Conservation (phyloP, 2,113 vertebrate genomes). For the Platichthys flesus region DNA sequence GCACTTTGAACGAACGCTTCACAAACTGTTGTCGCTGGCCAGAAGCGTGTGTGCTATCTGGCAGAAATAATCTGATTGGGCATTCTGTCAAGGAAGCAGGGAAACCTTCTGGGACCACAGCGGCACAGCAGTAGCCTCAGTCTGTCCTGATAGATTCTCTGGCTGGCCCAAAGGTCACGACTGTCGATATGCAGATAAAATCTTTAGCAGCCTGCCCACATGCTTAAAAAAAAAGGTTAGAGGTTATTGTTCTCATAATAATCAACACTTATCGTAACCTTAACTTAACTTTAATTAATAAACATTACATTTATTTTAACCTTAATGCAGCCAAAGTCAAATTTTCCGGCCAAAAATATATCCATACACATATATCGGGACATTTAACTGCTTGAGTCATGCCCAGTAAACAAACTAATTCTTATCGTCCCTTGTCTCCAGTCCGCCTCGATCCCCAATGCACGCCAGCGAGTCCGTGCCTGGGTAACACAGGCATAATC, state of each 20-base stretch:
- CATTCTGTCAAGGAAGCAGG: slow-evolving; percentile 15
- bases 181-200: not conserved
- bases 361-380: not conserved
- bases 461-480: slow-evolving; percentile 26
- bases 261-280: not conserved
- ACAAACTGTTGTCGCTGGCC: not conserved
- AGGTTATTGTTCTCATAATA: not conserved
- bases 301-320: not conserved
- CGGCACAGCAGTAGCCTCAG: not conserved
- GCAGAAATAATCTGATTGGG: slow-evolving; percentile 24
- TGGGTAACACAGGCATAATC: slow-evolving; percentile 56
- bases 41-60: not conserved
- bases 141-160: slow-evolving; percentile 3
- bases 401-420: slow-evolving; percentile 40
- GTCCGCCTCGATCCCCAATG: slow-evolving; percentile 33
- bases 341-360: not conserved
- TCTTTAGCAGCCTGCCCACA: too few species aligned
- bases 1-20: not conserved
- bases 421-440: slow-evolving; percentile 43
- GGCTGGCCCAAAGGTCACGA: slow-evolving; percentile 34
- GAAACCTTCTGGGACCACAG: slow-evolving; percentile 15
- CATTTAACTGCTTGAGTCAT: slow-evolving; percentile 41
- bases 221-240: too few species aligned
- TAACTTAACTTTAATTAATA: slow-evolving; percentile 20
- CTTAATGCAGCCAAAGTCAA: slow-evolving; percentile 2